Conservation (phyloP, 2,888 invertebrate genomes). For the Nomada fabriciana region DNA sequence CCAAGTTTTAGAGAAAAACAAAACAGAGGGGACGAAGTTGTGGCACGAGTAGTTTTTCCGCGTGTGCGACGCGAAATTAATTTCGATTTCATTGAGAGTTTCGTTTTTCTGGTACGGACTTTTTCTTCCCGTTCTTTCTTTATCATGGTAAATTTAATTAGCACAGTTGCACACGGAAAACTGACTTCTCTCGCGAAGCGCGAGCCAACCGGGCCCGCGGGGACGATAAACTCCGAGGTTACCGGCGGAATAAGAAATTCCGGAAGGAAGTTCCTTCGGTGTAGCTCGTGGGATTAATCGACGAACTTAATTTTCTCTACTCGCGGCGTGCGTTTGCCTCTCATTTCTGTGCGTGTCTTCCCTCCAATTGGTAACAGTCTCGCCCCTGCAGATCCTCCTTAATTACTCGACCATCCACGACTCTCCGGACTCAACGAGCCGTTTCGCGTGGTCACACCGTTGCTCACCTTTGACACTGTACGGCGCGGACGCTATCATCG, state of each 20-base stretch:
- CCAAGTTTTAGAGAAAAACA: neutral
- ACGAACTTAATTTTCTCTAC: constrained; percentile 34
- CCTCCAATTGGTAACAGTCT: neutral
- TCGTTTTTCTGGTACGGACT: neutral
- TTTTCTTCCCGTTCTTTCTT: constrained; percentile 64
- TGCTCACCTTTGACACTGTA: constrained; percentile 15
- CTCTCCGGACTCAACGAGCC: neutral
- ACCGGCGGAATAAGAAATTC: constrained; percentile 48
- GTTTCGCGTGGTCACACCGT: neutral
- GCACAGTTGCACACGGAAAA: constrained; percentile 65
- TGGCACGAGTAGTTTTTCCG: neutral
- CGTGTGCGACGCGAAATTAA: neutral
- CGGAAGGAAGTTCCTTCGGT: constrained; percentile 14
- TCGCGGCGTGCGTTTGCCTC: neutral
- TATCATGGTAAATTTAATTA: constrained; percentile 81
- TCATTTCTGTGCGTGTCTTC: neutral
- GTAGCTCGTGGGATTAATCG: constrained; percentile 3
- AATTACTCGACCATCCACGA: neutral
- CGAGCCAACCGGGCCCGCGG: constrained; percentile 58
- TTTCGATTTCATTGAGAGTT: constrained; percentile 1
- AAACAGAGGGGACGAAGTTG: neutral
- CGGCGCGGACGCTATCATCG: constrained; percentile 2
- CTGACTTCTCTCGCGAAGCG: constrained; percentile 35
- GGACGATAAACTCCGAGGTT: constrained; percentile 53
- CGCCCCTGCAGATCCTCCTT: too few relatives aligned